Evolutionary conservation across 2,888 invertebrate genomes (phyloP), one percentile per base, ranked within the genome.

Genomic region (Chesias legatella): DNA sequence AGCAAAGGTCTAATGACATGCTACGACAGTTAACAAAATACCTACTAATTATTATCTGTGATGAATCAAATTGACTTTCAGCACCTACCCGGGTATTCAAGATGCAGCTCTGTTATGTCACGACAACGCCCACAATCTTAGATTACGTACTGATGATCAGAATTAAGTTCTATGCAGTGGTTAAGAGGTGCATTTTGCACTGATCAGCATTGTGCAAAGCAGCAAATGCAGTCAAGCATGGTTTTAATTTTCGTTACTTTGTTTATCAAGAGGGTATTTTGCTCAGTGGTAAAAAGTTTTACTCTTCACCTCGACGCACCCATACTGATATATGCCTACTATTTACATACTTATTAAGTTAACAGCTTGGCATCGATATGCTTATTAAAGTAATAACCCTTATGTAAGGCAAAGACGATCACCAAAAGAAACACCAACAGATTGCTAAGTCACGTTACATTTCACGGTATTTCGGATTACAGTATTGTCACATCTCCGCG

Each of bases 401-500:
- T n/a, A n/a, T n/a, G n/a, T n/a, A n/a, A n/a, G n/a, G n/a, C 13
- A 5, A 17, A 17, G 13, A 3, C 13, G 13, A 17, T 17, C 13
- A 17, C 13, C 13, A 17, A 5, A 31, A 17, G 21, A 22, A 10
- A 40, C 4, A 21, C 8, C 36, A 20, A 33, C 23, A 38, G 35
- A 43, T 29, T 46, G 38, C 37, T 39, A 36, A 24, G 26, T 42
- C 38, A 27, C 23, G 17, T 53, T 43, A 25, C 25, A 23, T 54
- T 56, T 57, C 43, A 53, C 35, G 35, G 34, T 43, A 34, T 51
- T 61, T 63, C 55, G 47, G 30, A 42, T 56, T 51, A 67, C 70
- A 72, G 68, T 73, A n/a, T 66, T 73, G 59, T 67, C 70, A 71
- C 69, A 62, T 55, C 57, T 47, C 47, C 43, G 48, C 51, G 53